phyloP scores from a whole-genome alignment of 2,888 invertebrate species.

The Rapana venosa region DNA sequence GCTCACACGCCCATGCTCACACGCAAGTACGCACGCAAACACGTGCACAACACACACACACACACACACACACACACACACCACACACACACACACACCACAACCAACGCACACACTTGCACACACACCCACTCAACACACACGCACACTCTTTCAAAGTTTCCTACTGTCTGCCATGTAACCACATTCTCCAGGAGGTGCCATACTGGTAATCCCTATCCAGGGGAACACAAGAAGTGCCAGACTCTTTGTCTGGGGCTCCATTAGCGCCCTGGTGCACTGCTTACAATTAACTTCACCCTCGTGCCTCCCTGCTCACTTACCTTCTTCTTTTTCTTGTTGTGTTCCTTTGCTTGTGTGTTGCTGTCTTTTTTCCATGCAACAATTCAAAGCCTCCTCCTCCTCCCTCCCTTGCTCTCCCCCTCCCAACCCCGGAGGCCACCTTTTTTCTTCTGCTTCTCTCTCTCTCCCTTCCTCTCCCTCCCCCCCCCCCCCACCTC shows the following conservation, averaged over 20 bases:
- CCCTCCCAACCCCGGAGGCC: too few relatives aligned
- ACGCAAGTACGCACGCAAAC: too few relatives aligned
- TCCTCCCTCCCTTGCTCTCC: neutral
- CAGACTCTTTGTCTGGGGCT: constrained; percentile 1
- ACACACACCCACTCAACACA: neutral
- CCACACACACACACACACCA: neutral
- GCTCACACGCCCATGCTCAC: too few relatives aligned
- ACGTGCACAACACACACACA: too few relatives aligned
- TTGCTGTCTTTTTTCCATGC: neutral
- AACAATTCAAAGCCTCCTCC: neutral
- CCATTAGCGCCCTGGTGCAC: neutral
- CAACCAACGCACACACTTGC: neutral
- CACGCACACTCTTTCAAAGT: neutral
- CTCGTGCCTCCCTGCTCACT: neutral
- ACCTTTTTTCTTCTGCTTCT: neutral
- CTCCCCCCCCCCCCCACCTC: neutral
- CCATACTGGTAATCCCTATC: too few relatives aligned
- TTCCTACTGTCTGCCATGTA: neutral
- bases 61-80: too few relatives aligned
- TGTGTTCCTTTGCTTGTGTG: neutral
- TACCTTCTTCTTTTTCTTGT: neutral
- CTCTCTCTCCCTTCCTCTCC: neutral
- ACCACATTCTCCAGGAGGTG: too few relatives aligned
- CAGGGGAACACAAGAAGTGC: neutral
- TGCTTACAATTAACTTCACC: neutral